Conservation (phyloP, 1,140 invertebrate species). For the Formica exsecta region DNA sequence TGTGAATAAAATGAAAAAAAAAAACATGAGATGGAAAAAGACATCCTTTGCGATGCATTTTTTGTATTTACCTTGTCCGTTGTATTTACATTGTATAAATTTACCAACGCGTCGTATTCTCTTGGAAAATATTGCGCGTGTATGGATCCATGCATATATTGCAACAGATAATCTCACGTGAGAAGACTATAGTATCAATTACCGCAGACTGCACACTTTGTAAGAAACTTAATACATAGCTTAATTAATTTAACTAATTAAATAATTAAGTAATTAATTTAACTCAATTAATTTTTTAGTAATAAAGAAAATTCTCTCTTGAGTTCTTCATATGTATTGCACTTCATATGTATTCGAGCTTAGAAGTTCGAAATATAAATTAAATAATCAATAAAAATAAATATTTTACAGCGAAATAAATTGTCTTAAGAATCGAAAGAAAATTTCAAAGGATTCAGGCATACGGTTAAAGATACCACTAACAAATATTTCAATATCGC, state of each 20-base stretch:
- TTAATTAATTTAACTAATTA: too few relatives aligned
- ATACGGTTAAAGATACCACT: background rate
- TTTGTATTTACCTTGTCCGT: constrained; percentile 56
- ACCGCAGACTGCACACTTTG: constrained; percentile 20
- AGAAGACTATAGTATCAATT: constrained; percentile 57
- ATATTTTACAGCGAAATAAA: background rate
- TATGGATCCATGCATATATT: background rate
- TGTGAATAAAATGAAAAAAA: background rate
- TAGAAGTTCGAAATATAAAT: background rate
- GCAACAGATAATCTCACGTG: background rate
- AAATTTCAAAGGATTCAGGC: background rate
- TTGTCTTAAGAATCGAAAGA: background rate
- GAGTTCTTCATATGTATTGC: background rate
- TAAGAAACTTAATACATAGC: too few relatives aligned
- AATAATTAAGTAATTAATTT: too few relatives aligned
- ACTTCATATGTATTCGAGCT: background rate
- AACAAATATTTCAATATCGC: background rate
- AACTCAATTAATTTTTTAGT: too few relatives aligned
- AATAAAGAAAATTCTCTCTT: constrained; percentile 1
- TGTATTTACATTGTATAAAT: constrained; percentile 66
- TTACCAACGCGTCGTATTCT: constrained; percentile 46
- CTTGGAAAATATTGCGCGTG: constrained; percentile 5
- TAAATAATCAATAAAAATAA: background rate
- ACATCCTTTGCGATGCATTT: background rate
- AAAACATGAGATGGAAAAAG: constrained; percentile 15